Conservation (phyloP, 1,140 invertebrate genomes). For the Neodiprion lecontei region DNA sequence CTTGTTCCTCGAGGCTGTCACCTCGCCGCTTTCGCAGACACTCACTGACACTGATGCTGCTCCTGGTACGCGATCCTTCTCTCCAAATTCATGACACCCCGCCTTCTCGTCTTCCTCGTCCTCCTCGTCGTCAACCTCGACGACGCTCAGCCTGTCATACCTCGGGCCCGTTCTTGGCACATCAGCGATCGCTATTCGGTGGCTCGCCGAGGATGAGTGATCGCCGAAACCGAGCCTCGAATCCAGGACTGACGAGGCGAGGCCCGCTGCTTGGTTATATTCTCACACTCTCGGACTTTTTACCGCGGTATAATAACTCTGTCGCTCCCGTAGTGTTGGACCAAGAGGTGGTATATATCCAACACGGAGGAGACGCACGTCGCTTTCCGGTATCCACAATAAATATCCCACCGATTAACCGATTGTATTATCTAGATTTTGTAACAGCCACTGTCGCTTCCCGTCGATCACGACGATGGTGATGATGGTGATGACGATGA, state of each 20-base stretch:
- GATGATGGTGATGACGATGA: too few species aligned
- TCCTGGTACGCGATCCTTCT: too few species aligned
- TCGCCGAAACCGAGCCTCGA: neutral
- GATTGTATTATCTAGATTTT: too few species aligned
- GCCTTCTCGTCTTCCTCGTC: neutral
- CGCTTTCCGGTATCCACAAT: too few species aligned
- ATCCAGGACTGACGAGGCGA: constrained; percentile 19
- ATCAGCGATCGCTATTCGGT: neutral
- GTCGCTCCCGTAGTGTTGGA: constrained; percentile 38
- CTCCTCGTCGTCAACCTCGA: constrained; percentile 19
- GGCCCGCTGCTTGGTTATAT: constrained; percentile 9
- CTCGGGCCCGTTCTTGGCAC: neutral
- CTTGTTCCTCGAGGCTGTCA: neutral
- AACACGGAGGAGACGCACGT: constrained; percentile 35
- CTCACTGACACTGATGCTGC: too few species aligned
- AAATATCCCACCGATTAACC: too few species aligned
- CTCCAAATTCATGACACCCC: too few species aligned
- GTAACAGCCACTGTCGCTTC: too few species aligned
- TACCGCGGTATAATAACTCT: neutral
- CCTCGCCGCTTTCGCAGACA: too few species aligned
- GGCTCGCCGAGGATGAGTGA: neutral
- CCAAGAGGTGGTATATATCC: constrained; percentile 38
- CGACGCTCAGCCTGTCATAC: constrained; percentile 16
- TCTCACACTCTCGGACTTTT: too few species aligned
- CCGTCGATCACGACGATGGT: too few species aligned